Evolutionary conservation across 2,888 invertebrate species (phyloP).

Genomic region (Thera obeliscata): DNA sequence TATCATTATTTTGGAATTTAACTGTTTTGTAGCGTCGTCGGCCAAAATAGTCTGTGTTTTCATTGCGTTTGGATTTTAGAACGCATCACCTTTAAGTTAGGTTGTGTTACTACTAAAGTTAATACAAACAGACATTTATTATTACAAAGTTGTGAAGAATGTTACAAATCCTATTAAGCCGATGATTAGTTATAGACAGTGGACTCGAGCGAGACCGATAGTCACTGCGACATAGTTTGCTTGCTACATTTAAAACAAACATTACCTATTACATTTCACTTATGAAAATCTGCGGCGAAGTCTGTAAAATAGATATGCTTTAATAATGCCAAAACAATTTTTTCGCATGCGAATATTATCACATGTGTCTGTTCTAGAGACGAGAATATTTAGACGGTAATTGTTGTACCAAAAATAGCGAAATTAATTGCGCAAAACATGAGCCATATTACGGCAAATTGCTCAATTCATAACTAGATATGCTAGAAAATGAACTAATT

Average conservation of each 20-base stretch:
- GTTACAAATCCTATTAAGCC: slow-evolving; percentile 52
- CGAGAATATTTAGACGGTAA: not conserved
- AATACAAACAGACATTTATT: slow-evolving; percentile 16
- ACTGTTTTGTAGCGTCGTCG: slow-evolving; percentile 27
- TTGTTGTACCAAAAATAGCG: slow-evolving; percentile 12
- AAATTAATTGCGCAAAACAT: slow-evolving; percentile 18
- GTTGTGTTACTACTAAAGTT: slow-evolving; percentile 41
- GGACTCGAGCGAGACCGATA: slow-evolving; percentile 58
- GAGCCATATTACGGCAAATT: slow-evolving; percentile 13
- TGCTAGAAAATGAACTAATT: slow-evolving; percentile 21
- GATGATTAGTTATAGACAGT: slow-evolving; percentile 62
- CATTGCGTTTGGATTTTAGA: not conserved
- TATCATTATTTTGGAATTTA: slow-evolving; percentile 33
- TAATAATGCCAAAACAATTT: too few species aligned
- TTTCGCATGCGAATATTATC: too few species aligned
- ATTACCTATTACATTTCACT: slow-evolving; percentile 10
- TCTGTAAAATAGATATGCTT: too few species aligned
- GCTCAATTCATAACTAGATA: slow-evolving; percentile 12
- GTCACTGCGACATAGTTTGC: slow-evolving; percentile 41
- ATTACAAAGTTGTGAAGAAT: not conserved
- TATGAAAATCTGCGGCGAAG: too few species aligned
- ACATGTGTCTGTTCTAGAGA: too few species aligned
- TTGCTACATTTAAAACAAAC: slow-evolving; percentile 16
- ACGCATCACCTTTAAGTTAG: slow-evolving; percentile 9
- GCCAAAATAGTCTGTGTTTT: slow-evolving; percentile 14